A percentile compares a stretch with the other conserved stretches of the same genome.
phyloP scores from a whole-genome alignment of 2,113 vertebrate genomes.

The Ascaphus truei region DNA sequence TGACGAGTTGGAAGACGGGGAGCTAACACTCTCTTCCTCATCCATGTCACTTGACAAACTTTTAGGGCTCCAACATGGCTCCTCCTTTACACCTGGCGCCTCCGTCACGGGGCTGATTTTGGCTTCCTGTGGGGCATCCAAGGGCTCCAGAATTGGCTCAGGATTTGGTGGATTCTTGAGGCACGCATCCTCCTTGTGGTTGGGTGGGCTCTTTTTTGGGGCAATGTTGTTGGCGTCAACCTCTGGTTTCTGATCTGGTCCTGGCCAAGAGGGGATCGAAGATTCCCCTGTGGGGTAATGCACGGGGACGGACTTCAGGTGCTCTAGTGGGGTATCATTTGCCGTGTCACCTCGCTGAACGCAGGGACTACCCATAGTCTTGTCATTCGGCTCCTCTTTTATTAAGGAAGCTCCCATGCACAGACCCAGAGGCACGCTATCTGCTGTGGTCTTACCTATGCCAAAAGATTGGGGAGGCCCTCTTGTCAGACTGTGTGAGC shows the following conservation, averaged over 20 bases:
- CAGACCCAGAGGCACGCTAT: rapidly evolving
- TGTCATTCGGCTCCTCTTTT: constrained; percentile 42
- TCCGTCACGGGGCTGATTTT: constrained; percentile 44
- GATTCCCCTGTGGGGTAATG: constrained; percentile 1
- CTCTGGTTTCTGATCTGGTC: neutral
- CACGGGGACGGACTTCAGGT: constrained; percentile 21
- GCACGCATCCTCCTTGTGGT: constrained; percentile 24
- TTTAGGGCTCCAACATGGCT: constrained; percentile 17
- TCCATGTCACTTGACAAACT: constrained; percentile 64
- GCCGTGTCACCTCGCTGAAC: neutral
- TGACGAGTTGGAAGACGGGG: constrained; percentile 60
- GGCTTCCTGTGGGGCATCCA: constrained; percentile 35
- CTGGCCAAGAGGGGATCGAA: neutral
- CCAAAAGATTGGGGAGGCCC: neutral
- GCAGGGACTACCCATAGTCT: neutral
- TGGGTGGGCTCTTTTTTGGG: neutral
- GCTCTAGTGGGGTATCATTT: constrained; percentile 23
- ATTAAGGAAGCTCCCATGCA: neutral
- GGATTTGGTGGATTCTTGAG: constrained; percentile 1
- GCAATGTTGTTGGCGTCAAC: rapidly evolving
- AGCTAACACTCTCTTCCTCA: constrained; percentile 59
- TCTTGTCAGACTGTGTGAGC: rapidly evolving
- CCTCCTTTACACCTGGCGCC: constrained; percentile 44
- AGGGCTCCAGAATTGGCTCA: constrained; percentile 21
- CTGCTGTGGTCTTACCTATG: rapidly evolving